Percentiles rank a stretch among this genome's conserved stretches.
These are phyloP conservation scores for Lasius fuliginosus DNA, from an alignment of 2,888 invertebrate genomes.

Conservation along the genomic window DNA sequence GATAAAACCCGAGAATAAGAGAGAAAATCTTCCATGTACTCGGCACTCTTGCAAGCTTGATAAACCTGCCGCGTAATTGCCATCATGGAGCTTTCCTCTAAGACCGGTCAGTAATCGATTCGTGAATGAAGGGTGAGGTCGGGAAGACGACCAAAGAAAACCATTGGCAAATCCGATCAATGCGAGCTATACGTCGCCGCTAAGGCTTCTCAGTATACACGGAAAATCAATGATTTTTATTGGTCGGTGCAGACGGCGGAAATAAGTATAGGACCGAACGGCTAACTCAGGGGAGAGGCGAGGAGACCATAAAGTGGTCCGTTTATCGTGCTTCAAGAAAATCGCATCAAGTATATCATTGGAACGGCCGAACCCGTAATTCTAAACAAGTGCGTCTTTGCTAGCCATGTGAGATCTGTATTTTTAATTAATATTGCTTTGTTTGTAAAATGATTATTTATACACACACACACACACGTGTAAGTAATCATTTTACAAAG, in stretches of 20 bases:
- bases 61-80: slow-evolving; percentile 66
- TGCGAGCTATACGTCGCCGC: slow-evolving; percentile 29
- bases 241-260: slow-evolving; percentile 27
- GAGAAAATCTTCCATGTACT: slow-evolving; percentile 53
- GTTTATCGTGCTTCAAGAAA: slow-evolving; percentile 28
- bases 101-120: slow-evolving; percentile 62
- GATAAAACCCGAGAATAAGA: slow-evolving; percentile 41
- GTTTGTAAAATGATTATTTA: not conserved
- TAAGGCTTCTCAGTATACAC: slow-evolving; percentile 35
- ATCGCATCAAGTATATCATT: slow-evolving; percentile 6
- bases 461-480: too few relatives aligned
- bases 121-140: slow-evolving; percentile 31
- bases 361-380: not conserved
- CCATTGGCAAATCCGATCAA: slow-evolving; percentile 70
- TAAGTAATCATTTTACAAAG: too few relatives aligned
- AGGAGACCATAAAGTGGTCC: slow-evolving; percentile 25
- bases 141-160: slow-evolving; percentile 62
- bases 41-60: slow-evolving; percentile 48
- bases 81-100: slow-evolving; percentile 52
- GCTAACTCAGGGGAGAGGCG: slow-evolving; percentile 6
- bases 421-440: not conserved
- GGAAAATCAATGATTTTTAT: slow-evolving; percentile 53
- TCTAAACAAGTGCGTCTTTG: not conserved
- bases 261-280: slow-evolving; percentile 30
- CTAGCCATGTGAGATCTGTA: not conserved